A percentile compares a stretch with the other conserved stretches of the same genome.
Evolutionary conservation across 2,113 vertebrate genomes (phyloP).

Genomic region (Struthidea cinerea): DNA sequence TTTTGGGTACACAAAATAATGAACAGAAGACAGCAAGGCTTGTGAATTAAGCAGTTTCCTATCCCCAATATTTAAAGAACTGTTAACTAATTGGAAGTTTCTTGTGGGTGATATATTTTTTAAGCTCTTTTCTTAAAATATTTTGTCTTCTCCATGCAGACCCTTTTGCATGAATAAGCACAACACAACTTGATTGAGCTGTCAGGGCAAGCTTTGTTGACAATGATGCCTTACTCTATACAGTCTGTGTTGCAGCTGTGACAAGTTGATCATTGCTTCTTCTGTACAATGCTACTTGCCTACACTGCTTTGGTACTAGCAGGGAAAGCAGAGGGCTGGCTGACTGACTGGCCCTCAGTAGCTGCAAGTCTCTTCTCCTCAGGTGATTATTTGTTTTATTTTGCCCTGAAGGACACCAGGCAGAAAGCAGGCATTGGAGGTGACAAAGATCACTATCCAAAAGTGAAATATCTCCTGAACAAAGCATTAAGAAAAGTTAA

Average conservation of each 20-base stretch:
- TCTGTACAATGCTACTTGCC: neutral
- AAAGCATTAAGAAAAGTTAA: neutral
- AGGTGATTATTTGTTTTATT: neutral
- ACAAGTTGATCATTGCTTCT: neutral
- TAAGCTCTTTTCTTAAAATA: constrained; percentile 33
- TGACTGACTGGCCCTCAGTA: neutral
- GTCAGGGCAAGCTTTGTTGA: constrained; percentile 17
- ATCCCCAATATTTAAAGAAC: constrained; percentile 20
- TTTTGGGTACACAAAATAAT: constrained; percentile 69
- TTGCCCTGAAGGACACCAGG: neutral
- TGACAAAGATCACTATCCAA: neutral
- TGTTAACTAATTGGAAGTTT: constrained; percentile 8
- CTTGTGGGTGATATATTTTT: constrained; percentile 13
- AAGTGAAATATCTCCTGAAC: neutral
- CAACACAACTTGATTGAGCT: constrained; percentile 14
- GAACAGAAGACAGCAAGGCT: constrained; percentile 52
- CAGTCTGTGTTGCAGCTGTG: constrained; percentile 7
- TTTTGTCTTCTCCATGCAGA: constrained; percentile 11
- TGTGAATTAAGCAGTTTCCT: constrained; percentile 45
- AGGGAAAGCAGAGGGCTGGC: neutral
- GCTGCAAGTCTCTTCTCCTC: neutral
- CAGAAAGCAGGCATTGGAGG: accelerated
- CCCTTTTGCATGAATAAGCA: neutral
- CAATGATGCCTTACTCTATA: neutral
- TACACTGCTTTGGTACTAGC: neutral